phyloP scores from a whole-genome alignment of 2,113 vertebrate species.

The Fregata magnificens region DNA sequence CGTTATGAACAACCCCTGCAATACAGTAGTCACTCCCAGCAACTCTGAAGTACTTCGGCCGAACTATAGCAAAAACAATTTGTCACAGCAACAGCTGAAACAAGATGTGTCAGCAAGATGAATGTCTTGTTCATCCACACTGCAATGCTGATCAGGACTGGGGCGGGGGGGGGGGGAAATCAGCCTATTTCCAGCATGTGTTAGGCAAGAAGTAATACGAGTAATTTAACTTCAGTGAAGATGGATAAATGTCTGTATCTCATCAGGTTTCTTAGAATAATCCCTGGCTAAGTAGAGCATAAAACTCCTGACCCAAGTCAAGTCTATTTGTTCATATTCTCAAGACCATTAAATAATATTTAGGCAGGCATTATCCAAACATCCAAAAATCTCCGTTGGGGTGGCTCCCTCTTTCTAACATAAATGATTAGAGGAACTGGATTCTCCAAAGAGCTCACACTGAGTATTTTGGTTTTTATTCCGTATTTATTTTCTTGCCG shows the following conservation, averaged over 20 bases:
- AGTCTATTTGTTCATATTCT: not conserved
- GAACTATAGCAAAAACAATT: conserved; percentile 44
- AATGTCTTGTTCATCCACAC: conserved; percentile 19
- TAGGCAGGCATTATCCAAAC: not conserved
- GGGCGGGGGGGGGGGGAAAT: too few species aligned
- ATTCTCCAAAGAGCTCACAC: not conserved
- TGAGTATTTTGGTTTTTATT: not conserved
- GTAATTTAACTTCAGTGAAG: not conserved
- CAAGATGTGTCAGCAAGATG: conserved; percentile 41
- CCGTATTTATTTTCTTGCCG: not conserved
- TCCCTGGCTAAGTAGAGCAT: not conserved
- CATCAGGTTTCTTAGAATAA: not conserved
- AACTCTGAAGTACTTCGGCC: not conserved
- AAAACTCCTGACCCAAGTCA: not conserved
- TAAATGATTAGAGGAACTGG: not conserved
- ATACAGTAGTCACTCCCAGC: not conserved
- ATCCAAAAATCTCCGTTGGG: rapidly evolving
- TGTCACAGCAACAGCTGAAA: conserved; percentile 68
- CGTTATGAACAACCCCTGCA: not conserved
- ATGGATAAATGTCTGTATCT: not conserved
- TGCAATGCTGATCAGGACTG: not conserved
- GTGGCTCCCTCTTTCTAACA: not conserved
- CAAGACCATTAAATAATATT: not conserved
- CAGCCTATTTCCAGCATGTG: not conserved
- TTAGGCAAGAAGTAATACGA: not conserved